A percentile compares a stretch with the other conserved stretches of the same genome.
Conservation (phyloP, 2,888 invertebrate species). For the Punctoribates punctum region DNA sequence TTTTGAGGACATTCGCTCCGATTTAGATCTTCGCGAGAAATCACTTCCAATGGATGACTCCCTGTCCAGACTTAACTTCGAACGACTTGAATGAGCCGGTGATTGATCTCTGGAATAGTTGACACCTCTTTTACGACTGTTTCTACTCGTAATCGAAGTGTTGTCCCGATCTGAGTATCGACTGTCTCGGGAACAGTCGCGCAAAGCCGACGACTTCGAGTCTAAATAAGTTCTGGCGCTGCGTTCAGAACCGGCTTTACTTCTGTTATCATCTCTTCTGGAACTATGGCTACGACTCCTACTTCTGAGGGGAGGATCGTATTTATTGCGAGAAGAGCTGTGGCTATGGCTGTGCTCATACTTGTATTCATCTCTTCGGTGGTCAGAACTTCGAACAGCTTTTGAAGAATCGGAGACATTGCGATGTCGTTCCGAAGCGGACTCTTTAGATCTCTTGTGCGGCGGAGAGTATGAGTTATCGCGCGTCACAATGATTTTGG, state of each 20-base stretch:
- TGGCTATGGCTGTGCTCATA: not conserved
- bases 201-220: not conserved
- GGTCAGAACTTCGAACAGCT: not conserved
- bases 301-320: not conserved
- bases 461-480: not conserved
- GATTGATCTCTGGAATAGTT: slow-evolving; percentile 16
- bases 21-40: slow-evolving; percentile 32
- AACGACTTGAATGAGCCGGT: slow-evolving; percentile 23
- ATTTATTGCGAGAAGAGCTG: slow-evolving; percentile 9
- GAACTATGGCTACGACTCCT: not conserved
- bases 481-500: not conserved
- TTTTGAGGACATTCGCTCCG: not conserved
- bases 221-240: not conserved
- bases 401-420: not conserved
- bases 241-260: not conserved
- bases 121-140: not conserved
- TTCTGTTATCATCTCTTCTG: not conserved
- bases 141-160: slow-evolving; percentile 2
- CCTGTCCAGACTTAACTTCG: slow-evolving; percentile 18
- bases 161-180: slow-evolving; percentile 32
- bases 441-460: not conserved
- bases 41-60: slow-evolving; percentile 31
- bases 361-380: slow-evolving; percentile 17
- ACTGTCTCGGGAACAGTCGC: slow-evolving; percentile 20
- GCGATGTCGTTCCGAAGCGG: not conserved